Base-by-base conservation (phyloP, 2,113 vertebrate genomes). In the Arvicanthis niloticus region DNA sequence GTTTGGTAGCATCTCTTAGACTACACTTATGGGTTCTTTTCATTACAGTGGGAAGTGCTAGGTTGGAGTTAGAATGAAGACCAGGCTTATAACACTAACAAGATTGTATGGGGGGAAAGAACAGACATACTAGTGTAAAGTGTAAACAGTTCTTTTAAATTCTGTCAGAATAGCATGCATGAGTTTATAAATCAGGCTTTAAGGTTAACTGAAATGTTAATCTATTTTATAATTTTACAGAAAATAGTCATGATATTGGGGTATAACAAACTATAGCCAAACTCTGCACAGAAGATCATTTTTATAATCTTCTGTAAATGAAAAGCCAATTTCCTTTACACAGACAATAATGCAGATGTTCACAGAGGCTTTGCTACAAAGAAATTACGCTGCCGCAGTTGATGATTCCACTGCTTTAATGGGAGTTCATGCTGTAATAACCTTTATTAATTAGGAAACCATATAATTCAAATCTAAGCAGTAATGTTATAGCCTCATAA, bases 361-460 rank as follows among this genome's bases (percentile, higher is more conserved):
- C 95, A 94, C 42, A 92, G 81, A 73, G 95, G 81, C 93, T 97
- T 98, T 97, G 94, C 95, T 95, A 89, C 81, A 91, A 88, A 93
- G 96, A 95, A 97, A 97, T 98, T 97, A 96, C 86, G 88, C 93
- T 96, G 94, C 86, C 91, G n/a, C 77, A 96, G 77, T 96, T 96
- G 90, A 92, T 96, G 90, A 96, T 92, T 92, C 60, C 21, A 76
- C 37, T 84, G 42, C 82, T 92, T 96, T 96, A 97, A 95, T 96
- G 82, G 92, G 96, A 97, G 77, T 92, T 95, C 92, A 89, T 96
- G 62, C 86, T 97, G 62, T 97, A 97, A 96, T 96, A 95, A 96
- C 67, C 92, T 96, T 96, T 96, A 97, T 97, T 98, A 97, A 97
- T 97, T 97, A 97, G 73, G 93, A 96, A 89, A 97, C 62, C 58